Evolutionary conservation across 2,113 vertebrate species (phyloP), one percentile per base, ranked within the genome.

Genomic region (Pimephales promelas): DNA sequence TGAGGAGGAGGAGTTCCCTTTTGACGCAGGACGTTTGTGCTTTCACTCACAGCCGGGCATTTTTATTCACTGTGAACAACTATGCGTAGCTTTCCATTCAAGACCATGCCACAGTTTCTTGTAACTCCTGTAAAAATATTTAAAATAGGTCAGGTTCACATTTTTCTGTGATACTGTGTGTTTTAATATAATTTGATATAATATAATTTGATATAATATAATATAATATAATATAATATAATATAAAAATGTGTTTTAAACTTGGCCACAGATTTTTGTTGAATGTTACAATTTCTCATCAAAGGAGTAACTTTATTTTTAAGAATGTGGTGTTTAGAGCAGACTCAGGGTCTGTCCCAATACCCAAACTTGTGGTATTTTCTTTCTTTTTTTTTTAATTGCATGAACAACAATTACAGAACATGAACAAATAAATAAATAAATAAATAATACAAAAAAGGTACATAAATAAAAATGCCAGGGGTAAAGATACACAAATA

Each of bases 11-110:
- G 81, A 43, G 85, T 31, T 45, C 9, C 8, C 76, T 31, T 7
- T 70, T 73, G 59, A 75, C 68, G n/a, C 40, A 47, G 40, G 40
- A 45, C 47, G 16, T 71, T 47, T 64, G n/a, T n/a, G 56, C 28
- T 74, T 28, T 49, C 61, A 79, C 40, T 64, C 62, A 34, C 5
- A 36, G 64, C 31, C 20, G 5, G 64, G 34, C 9, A 5, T 68
- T 36, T 68, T 22, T 36, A 34, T 36, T 66, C 8, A 22, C 8
- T 68, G 31, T 22, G 34, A 36, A 36, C 31, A 22, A 20, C 10
- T 40, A 40, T 20, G 31, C 16, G 31, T 36, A n/a, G n/a, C n/a
- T n/a, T n/a, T 66, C 16, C 16, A 31, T 64, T 26, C 28, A 64
- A 31, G 5, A 64, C 28, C 26, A 18, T 31, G 61, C 16, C 28